Evolutionary conservation across 2,888 invertebrate genomes (phyloP), one percentile per base, ranked within the genome.

Genomic region (Cephus nigrinus): DNA sequence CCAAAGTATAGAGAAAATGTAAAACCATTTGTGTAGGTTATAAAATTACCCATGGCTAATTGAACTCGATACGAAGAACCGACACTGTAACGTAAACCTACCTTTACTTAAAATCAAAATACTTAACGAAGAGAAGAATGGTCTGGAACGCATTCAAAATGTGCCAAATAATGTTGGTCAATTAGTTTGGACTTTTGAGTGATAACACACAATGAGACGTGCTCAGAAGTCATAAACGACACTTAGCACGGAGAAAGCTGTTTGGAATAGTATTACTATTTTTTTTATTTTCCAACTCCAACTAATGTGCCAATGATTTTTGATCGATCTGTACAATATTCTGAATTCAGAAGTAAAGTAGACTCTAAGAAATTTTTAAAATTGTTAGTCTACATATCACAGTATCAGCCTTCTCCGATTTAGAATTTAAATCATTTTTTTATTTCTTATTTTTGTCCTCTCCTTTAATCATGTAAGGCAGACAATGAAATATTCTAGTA

Each of bases 121-220:
- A 71, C 71, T 55, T 32, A 71, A 71, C 12, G 32, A 33, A 71
- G 91, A 90, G 90, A 91, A 90, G 88, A 90, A 91, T 91, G 90
- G 90, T 90, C 90, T 91, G 90, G 87, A 90, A 90, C 90, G 87
- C 90, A 90, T 91, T 90, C 80, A 83, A 84, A 86, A 85, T 82
- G 88, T 89, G 89, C 88, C 88, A 90, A 90, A 87, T 69, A 85
- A 35, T 81, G 84, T 87, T 83, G 79, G 85, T 88, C 84, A 86
- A 84, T 87, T 86, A 85, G 77, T 83, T 75, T 81, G 73, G 73
- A 69, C 68, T 76, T 69, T 76, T 55, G 69, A 73, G 69, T 78
- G 55, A 55, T 55, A 55, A 55, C 32, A 55, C 55, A 55, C 55
- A 55, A 9, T 55, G 55, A 55, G 55, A 55, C 55, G 55, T 55